Percentiles rank a stretch among this genome's conserved stretches.
Conservation (phyloP, 2,113 vertebrate genomes). For the Podiceps cristatus region DNA sequence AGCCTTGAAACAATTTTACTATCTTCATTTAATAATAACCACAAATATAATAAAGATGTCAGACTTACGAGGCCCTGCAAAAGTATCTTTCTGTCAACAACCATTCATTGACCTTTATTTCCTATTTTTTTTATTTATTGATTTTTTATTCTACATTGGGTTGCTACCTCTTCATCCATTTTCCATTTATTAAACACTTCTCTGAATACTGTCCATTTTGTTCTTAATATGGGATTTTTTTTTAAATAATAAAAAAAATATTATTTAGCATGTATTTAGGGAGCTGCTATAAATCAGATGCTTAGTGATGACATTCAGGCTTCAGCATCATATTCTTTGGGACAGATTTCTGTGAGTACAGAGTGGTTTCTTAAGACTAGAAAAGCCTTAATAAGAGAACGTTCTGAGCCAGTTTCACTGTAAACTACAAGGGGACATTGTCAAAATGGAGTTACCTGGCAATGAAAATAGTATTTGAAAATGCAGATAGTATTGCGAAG, state of each 20-base stretch:
- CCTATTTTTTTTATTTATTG: background rate
- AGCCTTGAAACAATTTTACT: background rate
- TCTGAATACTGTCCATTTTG: background rate
- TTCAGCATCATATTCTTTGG: background rate
- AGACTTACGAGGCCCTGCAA: background rate
- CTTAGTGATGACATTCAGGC: background rate
- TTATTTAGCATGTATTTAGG: background rate
- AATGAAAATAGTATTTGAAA: background rate
- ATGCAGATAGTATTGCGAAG: background rate
- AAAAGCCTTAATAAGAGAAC: background rate
- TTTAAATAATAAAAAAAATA: background rate
- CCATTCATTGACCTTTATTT: background rate
- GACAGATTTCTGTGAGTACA: background rate
- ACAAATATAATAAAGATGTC: background rate
- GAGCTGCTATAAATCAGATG: background rate
- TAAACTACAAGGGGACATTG: background rate
- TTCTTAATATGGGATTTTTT: background rate
- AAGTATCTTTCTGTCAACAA: background rate
- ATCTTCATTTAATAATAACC: background rate
- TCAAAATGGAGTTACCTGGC: background rate
- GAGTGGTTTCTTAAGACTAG: background rate
- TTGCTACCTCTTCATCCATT: background rate
- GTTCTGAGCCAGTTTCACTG: background rate
- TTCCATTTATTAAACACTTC: background rate
- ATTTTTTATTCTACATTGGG: background rate